These are phyloP conservation scores for Nannoperca australis DNA, from an alignment of 2,797 vertebrate genomes.

Conservation along the genomic window DNA sequence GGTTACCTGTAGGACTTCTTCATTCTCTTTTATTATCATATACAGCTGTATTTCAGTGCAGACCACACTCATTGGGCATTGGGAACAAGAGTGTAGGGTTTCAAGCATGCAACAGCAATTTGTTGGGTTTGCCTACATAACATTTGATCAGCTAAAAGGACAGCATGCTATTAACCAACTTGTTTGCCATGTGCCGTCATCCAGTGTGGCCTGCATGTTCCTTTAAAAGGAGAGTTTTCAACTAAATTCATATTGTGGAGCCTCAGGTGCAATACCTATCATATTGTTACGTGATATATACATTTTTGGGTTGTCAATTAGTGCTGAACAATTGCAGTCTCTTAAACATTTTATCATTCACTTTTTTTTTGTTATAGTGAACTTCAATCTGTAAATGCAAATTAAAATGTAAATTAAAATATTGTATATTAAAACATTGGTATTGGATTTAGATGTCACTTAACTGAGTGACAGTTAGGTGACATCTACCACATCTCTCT, in stretches of 20 bases:
- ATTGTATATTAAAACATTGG: neutral
- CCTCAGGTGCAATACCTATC: neutral
- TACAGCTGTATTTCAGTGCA: neutral
- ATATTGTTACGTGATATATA: neutral
- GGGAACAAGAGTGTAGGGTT: neutral
- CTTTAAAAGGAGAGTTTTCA: neutral
- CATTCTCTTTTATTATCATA: no score
- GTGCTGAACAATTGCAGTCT: neutral
- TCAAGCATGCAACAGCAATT: neutral
- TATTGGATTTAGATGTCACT: no score
- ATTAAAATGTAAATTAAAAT: neutral
- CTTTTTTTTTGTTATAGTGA: neutral
- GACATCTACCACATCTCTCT: neutral
- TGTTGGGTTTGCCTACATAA: neutral
- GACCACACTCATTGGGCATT: neutral
- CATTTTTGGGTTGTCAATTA: neutral
- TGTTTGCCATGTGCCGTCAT: neutral
- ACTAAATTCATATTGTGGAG: neutral
- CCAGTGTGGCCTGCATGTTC: neutral
- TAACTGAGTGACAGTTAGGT: neutral
- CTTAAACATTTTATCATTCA: neutral
- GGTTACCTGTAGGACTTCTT: fast-evolving
- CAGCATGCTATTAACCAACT: neutral
- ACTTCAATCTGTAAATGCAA: neutral
- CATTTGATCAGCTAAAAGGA: neutral